Percentiles rank a stretch among this genome's conserved stretches.
Evolutionary conservation across 2,888 invertebrate species (phyloP).

Genomic region (Oeneis ivallda): DNA sequence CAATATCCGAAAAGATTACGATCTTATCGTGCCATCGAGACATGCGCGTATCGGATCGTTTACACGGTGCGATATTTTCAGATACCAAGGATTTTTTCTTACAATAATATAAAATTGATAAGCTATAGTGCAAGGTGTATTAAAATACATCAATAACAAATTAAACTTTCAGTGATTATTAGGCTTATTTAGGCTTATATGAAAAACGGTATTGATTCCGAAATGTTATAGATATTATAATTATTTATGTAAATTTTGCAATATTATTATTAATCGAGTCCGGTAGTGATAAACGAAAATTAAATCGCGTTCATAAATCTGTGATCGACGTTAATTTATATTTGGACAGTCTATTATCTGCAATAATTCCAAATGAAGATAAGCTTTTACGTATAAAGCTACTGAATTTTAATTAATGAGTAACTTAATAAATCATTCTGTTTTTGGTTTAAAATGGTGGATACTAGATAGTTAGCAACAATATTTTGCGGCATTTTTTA

Average conservation of each 20-base stretch:
- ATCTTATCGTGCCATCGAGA: constrained; percentile 77
- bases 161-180: neutral
- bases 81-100: too few species aligned
- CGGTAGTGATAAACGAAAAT: constrained; percentile 19
- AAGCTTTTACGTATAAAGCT: constrained; percentile 6
- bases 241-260: constrained; percentile 14
- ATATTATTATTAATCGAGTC: constrained; percentile 8
- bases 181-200: neutral
- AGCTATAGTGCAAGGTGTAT: too few species aligned
- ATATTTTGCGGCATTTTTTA: too few species aligned
- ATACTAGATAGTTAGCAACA: too few species aligned
- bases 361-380: constrained; percentile 13
- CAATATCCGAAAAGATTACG: constrained; percentile 79
- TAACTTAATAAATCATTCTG: neutral
- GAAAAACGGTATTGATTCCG: neutral
- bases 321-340: constrained; percentile 30
- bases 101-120: too few species aligned
- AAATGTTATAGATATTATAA: neutral
- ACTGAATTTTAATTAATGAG: constrained; percentile 1
- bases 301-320: constrained; percentile 26
- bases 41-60: constrained; percentile 66
- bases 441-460: neutral
- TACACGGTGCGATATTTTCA: constrained; percentile 59
- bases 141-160: neutral
- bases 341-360: constrained; percentile 15